phyloP scores from a whole-genome alignment of 1,140 invertebrate species.

The Neotoxoptera formosana region DNA sequence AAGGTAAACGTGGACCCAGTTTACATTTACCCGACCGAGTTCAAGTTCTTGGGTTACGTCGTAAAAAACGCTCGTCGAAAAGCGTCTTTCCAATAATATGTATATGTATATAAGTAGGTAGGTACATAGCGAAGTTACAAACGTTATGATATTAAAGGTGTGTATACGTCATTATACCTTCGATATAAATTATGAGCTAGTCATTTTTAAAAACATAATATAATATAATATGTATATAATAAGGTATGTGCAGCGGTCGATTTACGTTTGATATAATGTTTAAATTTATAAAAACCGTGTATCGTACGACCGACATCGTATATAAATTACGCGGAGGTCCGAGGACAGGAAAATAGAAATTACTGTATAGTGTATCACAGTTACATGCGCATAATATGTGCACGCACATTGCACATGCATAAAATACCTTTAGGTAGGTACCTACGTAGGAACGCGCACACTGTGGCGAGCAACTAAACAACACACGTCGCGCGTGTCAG shows the following conservation, averaged over 20 bases:
- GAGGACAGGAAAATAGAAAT: constrained; percentile 14
- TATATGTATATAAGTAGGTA: not conserved
- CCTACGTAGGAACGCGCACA: not conserved
- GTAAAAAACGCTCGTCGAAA: not conserved
- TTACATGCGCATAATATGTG: not conserved
- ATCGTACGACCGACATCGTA: not conserved
- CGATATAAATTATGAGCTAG: not conserved
- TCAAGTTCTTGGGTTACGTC: not conserved
- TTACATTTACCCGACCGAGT: not conserved
- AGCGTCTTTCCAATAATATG: not conserved
- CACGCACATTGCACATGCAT: not conserved
- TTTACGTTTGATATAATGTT: constrained; percentile 11
- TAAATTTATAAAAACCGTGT: not conserved
- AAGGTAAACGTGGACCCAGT: too few relatives aligned
- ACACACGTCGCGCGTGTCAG: not conserved
- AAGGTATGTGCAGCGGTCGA: not conserved
- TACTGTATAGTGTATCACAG: not conserved
- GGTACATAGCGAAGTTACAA: not conserved
- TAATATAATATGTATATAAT: not conserved
- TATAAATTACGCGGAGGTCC: not conserved
- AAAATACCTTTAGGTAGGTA: not conserved
- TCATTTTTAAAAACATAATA: not conserved
- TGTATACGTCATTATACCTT: not conserved
- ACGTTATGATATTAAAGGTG: constrained; percentile 9
- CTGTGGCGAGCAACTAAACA: not conserved